A percentile compares a stretch with the other conserved stretches of the same genome.
Evolutionary conservation across 2,113 vertebrate genomes (phyloP).

Genomic region (Xiphorhynchus elegans): DNA sequence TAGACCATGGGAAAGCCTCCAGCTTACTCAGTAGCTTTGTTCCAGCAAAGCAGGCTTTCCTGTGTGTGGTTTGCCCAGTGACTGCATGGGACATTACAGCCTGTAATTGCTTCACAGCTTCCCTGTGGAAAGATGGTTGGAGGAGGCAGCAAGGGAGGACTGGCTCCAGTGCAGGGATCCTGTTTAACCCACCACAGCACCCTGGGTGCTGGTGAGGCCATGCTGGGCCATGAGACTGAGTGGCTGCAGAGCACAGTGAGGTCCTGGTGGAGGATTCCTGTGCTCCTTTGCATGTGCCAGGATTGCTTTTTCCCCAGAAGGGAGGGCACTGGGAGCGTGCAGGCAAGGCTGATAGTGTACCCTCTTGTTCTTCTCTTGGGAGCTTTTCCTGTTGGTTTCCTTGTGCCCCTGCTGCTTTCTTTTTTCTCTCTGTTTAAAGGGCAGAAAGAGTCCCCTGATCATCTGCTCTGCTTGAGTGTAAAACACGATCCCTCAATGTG

Average conservation of each 20-base stretch:
- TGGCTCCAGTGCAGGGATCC: neutral
- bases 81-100: neutral
- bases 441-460: neutral
- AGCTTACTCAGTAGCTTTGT: neutral
- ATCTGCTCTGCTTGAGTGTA: neutral
- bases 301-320: neutral
- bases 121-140: neutral
- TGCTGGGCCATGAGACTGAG: neutral
- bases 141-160: neutral
- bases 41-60: constrained; percentile 1
- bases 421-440: neutral
- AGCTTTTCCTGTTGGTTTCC: neutral
- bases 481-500: neutral
- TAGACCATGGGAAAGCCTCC: neutral
- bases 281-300: neutral
- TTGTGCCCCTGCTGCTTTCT: neutral
- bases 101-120: neutral
- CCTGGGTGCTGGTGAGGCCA: neutral
- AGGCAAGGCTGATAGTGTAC: neutral
- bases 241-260: accelerated
- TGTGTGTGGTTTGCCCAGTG: neutral
- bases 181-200: neutral
- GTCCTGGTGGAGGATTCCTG: neutral
- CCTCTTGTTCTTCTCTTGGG: neutral
- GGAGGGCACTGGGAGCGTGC: neutral